Percentiles rank a stretch among this genome's conserved stretches.
These are phyloP conservation scores for Tichodroma muraria DNA, from an alignment of 2,113 vertebrate genomes.

Conservation along the genomic window DNA sequence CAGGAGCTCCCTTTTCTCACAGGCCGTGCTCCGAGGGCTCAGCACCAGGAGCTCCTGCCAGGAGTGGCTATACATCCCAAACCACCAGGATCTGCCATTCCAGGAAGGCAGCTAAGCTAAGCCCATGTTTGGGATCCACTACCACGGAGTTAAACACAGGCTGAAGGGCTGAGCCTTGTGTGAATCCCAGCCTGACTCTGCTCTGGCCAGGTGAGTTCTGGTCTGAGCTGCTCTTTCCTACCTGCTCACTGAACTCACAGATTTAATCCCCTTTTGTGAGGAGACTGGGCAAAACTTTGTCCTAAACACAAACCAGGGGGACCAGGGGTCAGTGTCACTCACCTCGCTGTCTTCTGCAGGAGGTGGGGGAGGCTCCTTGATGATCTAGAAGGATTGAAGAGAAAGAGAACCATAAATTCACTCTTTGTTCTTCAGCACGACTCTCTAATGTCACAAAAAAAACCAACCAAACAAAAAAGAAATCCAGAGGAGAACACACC, in stretches of 20 bases:
- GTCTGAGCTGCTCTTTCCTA: background rate
- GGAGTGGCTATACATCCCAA: background rate
- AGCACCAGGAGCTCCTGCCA: background rate
- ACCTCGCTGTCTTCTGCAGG: conserved; percentile 79
- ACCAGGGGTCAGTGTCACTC: background rate
- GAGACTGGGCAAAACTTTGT: background rate
- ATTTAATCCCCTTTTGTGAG: background rate
- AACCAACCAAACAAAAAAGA: too few species aligned
- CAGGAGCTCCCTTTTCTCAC: background rate
- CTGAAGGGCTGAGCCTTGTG: background rate
- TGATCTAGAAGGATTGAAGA: conserved; percentile 66
- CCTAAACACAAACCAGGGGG: background rate
- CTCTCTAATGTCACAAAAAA: background rate
- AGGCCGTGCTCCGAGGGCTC: background rate
- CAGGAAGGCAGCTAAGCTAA: background rate
- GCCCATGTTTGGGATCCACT: background rate
- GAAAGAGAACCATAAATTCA: background rate
- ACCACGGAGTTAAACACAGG: background rate
- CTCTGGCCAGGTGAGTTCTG: background rate
- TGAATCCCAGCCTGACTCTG: background rate
- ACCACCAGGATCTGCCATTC: background rate
- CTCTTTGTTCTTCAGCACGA: background rate
- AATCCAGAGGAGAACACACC: background rate
- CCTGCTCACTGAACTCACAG: background rate
- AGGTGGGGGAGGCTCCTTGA: conserved; percentile 76